These are phyloP conservation scores for Epicampocera succincta DNA, from an alignment of 2,888 invertebrate genomes.

Conservation along the genomic window DNA sequence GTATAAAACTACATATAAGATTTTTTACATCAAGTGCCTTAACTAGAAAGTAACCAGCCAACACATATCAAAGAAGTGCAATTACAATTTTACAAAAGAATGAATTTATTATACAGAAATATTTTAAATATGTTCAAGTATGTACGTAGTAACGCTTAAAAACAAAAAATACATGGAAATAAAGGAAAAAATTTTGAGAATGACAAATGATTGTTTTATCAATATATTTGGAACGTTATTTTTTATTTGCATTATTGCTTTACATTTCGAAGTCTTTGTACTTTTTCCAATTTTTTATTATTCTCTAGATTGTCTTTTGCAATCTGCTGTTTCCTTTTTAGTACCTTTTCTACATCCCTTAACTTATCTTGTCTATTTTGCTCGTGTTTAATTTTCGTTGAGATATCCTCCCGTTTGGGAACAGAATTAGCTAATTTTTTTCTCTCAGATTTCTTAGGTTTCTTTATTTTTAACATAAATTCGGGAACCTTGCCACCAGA, in stretches of 20 bases:
- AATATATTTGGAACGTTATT: not conserved
- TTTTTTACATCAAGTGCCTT: constrained; percentile 60
- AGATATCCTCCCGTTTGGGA: constrained; percentile 86
- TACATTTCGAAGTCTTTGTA: constrained; percentile 51
- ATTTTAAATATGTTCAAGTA: too few relatives aligned
- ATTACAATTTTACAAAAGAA: constrained; percentile 32
- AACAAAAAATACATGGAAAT: too few relatives aligned
- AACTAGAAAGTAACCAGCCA: constrained; percentile 4
- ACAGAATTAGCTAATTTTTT: constrained; percentile 83
- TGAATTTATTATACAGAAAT: too few relatives aligned
- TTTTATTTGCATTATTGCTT: not conserved
- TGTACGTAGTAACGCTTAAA: too few relatives aligned
- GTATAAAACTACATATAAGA: too few relatives aligned
- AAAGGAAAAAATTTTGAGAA: too few relatives aligned
- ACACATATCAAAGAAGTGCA: constrained; percentile 65
- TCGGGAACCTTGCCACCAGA: constrained; percentile 96
- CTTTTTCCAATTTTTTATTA: constrained; percentile 65
- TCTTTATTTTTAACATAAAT: constrained; percentile 91
- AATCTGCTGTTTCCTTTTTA: constrained; percentile 60
- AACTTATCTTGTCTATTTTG: constrained; percentile 76
- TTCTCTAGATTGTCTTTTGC: constrained; percentile 25
- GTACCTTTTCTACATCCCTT: constrained; percentile 68
- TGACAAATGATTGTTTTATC: too few relatives aligned
- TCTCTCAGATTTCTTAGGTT: constrained; percentile 84
- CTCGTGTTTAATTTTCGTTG: constrained; percentile 81